Evolutionary conservation across 2,113 vertebrate genomes (phyloP), one percentile per base, ranked within the genome.

Genomic region (Pomatorhinus ruficollis): DNA sequence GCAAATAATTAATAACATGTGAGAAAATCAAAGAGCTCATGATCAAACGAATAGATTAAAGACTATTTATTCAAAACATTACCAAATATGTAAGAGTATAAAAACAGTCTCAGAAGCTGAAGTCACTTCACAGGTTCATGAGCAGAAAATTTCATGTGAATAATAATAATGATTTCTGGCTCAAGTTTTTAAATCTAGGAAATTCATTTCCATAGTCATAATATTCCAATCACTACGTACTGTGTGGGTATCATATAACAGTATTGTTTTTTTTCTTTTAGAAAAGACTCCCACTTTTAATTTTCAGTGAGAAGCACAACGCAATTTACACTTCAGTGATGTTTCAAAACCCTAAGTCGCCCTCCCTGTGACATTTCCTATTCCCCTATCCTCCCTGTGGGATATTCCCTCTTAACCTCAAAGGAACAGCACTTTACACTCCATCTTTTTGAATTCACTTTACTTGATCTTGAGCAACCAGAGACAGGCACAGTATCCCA

Each of bases 1-100:
- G 47, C 39, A 72, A 94, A 89, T 72, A 93, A 82, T 60, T 30
- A 86, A 65, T 21, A 92, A 21, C 12, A 65, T 72, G 15, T 70
- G 24, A 83, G 50, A 9, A 90, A 93, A 93, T 75, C 15, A 33
- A 84, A 57, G 16, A 44, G 15, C 12, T 93, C 4, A 0, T 50
- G 37, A 93, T 57, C 65, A 95, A 95, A 65, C 37, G 5, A 72
- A 45, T n/a, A 89, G 31, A 50, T 90, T 75, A 83, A 87, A 96
- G 42, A 25, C 11, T 31, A 57, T 30, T 95, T 85, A 91, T 37
- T 83, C 44, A 77, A 87, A 96, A 71, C 12, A 35, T 70, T 50
- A 81, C 42, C 57, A 93, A 88, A 87, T 59, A 50, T 15, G 3
- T 63, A 45, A 42, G 3, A 42, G 31, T 44, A 78, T 52, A 74